Evolutionary conservation across 2,888 invertebrate genomes (phyloP), one percentile per base, ranked within the genome.

Genomic region (Sesia apiformis): DNA sequence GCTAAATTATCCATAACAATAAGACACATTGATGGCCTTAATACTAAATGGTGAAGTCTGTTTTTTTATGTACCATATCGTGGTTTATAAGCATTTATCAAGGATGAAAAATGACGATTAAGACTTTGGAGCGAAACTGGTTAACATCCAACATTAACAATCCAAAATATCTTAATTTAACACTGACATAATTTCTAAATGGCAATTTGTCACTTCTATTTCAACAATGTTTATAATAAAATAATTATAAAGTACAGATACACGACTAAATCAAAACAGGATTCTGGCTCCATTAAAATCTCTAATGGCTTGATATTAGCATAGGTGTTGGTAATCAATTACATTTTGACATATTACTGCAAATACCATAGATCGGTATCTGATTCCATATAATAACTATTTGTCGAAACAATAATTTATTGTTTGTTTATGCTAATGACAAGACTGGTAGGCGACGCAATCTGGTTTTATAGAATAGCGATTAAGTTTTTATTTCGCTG

Each of bases 321-420:
- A 75, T 72, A 74, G 70, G 70, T 69, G 64, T 59, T 65, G 56
- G 65, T 70, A 71, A 79, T 81, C 75, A 77, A 81, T 81, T 74
- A 74, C 63, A 64, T 72, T 39, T 74, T 75, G 78, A 76, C 72
- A 72, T 71, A 74, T 78, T 68, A 69, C 70, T 72, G 77, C 81
- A 74, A 81, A 82, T 76, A 72, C 73, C 66, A 59, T 53, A 67
- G 70, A 74, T 74, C 64, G 63, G 65, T 74, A 72, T 71, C 67
- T 64, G 62, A 68, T 67, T 72, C 65, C 69, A 69, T 68, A 68
- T 76, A 78, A 84, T 82, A 84, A 78, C 80, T 78, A 87, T 86
- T 87, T 85, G 86, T 85, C 84, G 76, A 78, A 80, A 78, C 70
- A 74, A 72, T 81, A 84, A 88, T 86, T 83, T 86, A 87, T 81